Conservation (phyloP, 2,888 invertebrate species). For the Lepidocyrtinus sp. region DNA sequence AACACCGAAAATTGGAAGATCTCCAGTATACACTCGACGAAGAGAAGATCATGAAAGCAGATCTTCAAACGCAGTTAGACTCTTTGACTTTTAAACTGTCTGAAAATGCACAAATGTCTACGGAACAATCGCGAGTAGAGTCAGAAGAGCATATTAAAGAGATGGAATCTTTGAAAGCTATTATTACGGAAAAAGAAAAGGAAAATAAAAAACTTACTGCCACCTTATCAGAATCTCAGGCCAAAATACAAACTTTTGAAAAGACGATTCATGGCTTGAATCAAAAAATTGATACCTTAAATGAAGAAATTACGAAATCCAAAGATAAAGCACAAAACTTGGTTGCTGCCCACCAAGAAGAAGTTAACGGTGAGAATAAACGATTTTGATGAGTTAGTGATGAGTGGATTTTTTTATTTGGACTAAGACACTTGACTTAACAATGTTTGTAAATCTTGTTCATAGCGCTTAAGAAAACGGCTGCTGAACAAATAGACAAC, state of each 20-base stretch:
- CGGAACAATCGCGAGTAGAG: conserved; percentile 10
- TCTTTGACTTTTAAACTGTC: conserved; percentile 30
- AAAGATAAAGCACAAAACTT: conserved; percentile 21
- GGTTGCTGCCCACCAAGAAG: not conserved
- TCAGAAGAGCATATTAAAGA: conserved; percentile 56
- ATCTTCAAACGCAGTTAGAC: conserved; percentile 79
- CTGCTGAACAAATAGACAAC: conserved; percentile 11
- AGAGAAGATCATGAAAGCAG: conserved; percentile 89
- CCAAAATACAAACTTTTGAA: conserved; percentile 13
- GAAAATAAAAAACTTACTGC: conserved; percentile 50
- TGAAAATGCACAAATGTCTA: conserved; percentile 24
- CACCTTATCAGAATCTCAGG: conserved; percentile 45
- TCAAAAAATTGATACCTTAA: conserved; percentile 35
- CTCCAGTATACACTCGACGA: conserved; percentile 93
- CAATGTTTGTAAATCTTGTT: not conserved
- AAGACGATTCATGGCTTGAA: conserved; percentile 50
- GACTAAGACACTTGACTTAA: not conserved
- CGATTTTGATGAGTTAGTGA: not conserved
- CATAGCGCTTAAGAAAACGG: conserved; percentile 35
- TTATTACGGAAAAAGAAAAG: conserved; percentile 51
- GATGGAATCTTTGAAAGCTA: conserved; percentile 53
- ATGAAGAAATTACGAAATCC: not conserved
- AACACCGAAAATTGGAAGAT: conserved; percentile 88
- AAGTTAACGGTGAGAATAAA: conserved; percentile 24
- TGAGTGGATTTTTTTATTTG: conserved; percentile 6